Evolutionary conservation across 1,140 invertebrate species (phyloP).

Genomic region (Lasaia peninsularis): DNA sequence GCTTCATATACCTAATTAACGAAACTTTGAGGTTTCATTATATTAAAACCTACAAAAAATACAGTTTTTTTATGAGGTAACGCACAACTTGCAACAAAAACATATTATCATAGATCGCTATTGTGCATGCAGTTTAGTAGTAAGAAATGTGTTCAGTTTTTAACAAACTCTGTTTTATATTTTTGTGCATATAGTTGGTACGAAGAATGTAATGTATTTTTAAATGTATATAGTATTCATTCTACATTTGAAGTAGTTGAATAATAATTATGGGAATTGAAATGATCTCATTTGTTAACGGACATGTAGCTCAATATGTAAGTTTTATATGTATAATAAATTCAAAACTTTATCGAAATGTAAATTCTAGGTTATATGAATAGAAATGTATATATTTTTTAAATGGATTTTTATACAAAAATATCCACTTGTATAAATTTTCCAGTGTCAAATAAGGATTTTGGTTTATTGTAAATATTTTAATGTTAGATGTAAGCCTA

Average conservation of each 20-base stretch:
- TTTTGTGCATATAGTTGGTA: neutral
- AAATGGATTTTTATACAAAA: constrained; percentile 69
- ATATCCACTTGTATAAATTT: constrained; percentile 58
- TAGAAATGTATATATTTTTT: constrained; percentile 66
- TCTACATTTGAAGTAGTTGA: constrained; percentile 25
- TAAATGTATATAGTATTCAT: constrained; percentile 5
- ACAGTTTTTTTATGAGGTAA: neutral
- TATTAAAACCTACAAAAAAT: too few species aligned
- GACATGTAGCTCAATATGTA: constrained; percentile 72
- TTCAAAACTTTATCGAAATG: constrained; percentile 53
- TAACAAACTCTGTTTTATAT: neutral
- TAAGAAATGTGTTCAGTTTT: constrained; percentile 2
- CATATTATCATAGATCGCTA: neutral
- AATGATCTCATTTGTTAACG: constrained; percentile 75
- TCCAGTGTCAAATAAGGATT: constrained; percentile 52
- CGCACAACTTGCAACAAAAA: constrained; percentile 6
- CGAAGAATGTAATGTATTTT: constrained; percentile 3
- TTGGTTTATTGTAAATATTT: constrained; percentile 47
- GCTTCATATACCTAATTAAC: too few species aligned
- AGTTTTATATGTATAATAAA: constrained; percentile 59
- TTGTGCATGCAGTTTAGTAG: neutral
- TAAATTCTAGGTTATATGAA: constrained; percentile 63
- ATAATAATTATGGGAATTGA: constrained; percentile 57
- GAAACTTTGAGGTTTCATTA: too few species aligned
- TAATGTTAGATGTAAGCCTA: constrained; percentile 63